A percentile compares a stretch with the other conserved stretches of the same genome.
These are phyloP conservation scores for Micronycteris hirsuta DNA, from an alignment of 2,113 vertebrate species.

Conservation along the genomic window DNA sequence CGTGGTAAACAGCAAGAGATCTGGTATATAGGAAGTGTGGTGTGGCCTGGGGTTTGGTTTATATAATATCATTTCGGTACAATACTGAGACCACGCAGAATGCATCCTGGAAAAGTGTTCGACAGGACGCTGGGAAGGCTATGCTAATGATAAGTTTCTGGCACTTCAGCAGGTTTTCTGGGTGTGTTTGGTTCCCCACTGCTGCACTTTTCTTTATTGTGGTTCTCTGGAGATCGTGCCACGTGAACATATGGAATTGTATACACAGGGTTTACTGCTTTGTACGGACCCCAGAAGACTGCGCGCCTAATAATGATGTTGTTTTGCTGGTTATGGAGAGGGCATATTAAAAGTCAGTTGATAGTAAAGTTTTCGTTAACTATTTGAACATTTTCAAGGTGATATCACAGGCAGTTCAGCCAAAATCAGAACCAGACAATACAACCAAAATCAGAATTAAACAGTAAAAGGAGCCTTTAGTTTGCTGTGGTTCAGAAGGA, in stretches of 20 bases:
- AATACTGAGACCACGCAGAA: background rate
- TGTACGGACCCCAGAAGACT: background rate
- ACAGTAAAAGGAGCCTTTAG: background rate
- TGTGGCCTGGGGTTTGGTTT: background rate
- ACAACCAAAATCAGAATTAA: background rate
- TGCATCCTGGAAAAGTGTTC: background rate
- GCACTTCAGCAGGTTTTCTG: background rate
- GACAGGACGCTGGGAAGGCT: background rate
- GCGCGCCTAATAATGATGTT: background rate
- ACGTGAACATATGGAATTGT: background rate
- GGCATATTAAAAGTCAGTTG: background rate
- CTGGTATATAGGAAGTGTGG: background rate
- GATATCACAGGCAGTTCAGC: background rate
- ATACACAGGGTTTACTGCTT: background rate
- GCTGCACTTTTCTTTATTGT: background rate
- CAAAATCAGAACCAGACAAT: background rate
- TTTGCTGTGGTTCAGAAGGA: background rate
- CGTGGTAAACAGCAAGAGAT: background rate
- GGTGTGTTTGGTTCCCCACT: background rate
- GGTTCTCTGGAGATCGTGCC: background rate
- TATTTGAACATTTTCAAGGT: background rate
- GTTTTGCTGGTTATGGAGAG: background rate
- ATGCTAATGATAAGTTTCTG: background rate
- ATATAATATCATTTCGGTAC: background rate
- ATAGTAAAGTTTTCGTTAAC: constrained; percentile 31